Evolutionary conservation across 1,140 invertebrate genomes (phyloP), one percentile per base, ranked within the genome.

Genomic region (Aphelenchoides avenae): DNA sequence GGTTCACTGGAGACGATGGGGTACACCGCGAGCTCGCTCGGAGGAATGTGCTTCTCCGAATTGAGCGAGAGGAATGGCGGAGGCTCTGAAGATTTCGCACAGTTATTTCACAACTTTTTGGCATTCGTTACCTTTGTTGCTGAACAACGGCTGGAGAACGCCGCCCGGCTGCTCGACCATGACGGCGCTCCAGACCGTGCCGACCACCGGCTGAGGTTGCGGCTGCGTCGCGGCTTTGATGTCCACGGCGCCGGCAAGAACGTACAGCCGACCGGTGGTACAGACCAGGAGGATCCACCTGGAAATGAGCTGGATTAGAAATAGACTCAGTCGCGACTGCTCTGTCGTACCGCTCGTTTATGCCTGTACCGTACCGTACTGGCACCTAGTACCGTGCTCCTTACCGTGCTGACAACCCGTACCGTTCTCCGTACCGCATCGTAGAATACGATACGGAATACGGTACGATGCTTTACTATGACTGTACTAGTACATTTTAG

Each of bases 241-340:
- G 26, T 64, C 67, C 7, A 43, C 40, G 15, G 63, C 42, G 24
- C 63, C 63, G 18, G 27, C 31, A 31, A 60, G 22, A 18, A 41
- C 46, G 40, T 57, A 64, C 20, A 64, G 37, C 24, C 47, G 31
- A 5, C 47, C 60, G 22, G 61, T 61, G 9, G 52, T 36, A 43
- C 61, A 64, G 15, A 64, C 41, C 31, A 58, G 22, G 9, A 58
- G 56, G 9, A 58, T 29, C 53, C 33, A 55, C n/a, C 53, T 55
- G 29, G 26, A 41, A 0, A n/a, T 22, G 49, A 59, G 22, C 57
- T 5, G 27, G 50, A n/a, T n/a, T n/a, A n/a, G n/a, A n/a, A n/a
- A n/a, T n/a, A n/a, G n/a, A n/a, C n/a, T n/a, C n/a, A n/a, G n/a
- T n/a, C n/a, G n/a, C n/a, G n/a, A n/a, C n/a, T n/a, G n/a, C n/a